A percentile compares a stretch with the other conserved stretches of the same genome.
phyloP scores from a whole-genome alignment of 2,888 invertebrate species.

The Hartigia nigra region DNA sequence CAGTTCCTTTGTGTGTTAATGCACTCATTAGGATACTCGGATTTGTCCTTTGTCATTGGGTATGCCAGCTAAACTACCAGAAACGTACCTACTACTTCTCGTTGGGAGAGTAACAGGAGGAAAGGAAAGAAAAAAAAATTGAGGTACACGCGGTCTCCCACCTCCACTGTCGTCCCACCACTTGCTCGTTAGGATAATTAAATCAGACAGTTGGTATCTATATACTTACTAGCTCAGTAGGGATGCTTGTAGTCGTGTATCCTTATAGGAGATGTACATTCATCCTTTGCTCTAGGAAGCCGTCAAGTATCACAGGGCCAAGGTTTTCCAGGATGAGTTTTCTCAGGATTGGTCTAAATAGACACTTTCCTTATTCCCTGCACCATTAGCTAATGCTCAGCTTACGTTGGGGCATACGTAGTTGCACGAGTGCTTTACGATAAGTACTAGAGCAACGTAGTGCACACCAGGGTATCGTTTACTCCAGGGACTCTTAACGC shows the following conservation, averaged over 20 bases:
- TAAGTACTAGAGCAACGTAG: background rate
- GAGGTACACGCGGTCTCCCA: background rate
- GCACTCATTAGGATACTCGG: conserved; percentile 16
- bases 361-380: background rate
- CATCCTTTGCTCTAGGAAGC: background rate
- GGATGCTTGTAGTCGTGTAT: background rate
- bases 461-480: background rate
- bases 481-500: background rate
- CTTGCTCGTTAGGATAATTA: conserved; percentile 2
- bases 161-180: background rate
- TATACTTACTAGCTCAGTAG: background rate
- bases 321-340: background rate
- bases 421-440: background rate
- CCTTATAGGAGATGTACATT: background rate
- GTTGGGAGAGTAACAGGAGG: background rate
- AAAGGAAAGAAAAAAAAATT: background rate
- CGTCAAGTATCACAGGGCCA: background rate
- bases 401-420: background rate
- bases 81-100: background rate
- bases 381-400: background rate
- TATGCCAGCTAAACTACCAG: background rate
- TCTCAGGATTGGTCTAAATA: background rate
- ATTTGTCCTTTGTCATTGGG: conserved; percentile 17
- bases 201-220: background rate
- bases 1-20: conserved; percentile 9